Conservation (phyloP, 2,888 invertebrate species). For the Myopa tessellatipennis region DNA sequence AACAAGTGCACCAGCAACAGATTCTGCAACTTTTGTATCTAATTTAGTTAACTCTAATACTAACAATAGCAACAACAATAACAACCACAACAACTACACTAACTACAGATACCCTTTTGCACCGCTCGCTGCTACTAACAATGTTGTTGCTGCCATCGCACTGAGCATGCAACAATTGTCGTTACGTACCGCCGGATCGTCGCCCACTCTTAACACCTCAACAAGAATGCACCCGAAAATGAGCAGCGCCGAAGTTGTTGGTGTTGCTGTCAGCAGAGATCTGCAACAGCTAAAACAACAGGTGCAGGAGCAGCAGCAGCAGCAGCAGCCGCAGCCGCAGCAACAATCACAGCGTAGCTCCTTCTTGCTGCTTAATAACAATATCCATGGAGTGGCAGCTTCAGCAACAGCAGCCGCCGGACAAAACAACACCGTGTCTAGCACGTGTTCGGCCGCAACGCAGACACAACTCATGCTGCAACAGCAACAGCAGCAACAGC, state of each 20-base stretch:
- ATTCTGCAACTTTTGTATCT: slow-evolving; percentile 6
- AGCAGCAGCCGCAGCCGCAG: slow-evolving; percentile 38
- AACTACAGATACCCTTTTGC: slow-evolving; percentile 14
- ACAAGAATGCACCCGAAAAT: slow-evolving; percentile 31
- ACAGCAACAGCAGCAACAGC: slow-evolving; percentile 47
- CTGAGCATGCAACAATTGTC: slow-evolving; percentile 25
- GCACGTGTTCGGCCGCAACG: slow-evolving; percentile 46
- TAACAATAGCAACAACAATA: slow-evolving; percentile 27
- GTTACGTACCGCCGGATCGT: not conserved
- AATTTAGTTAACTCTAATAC: slow-evolving; percentile 10
- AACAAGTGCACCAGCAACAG: slow-evolving; percentile 7
- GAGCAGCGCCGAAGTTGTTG: slow-evolving; percentile 7
- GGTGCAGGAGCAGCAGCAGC: slow-evolving; percentile 31
- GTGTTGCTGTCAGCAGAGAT: slow-evolving; percentile 27
- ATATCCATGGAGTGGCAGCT: slow-evolving; percentile 43
- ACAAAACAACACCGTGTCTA: slow-evolving; percentile 38
- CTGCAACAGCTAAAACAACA: slow-evolving; percentile 37
- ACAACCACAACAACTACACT: slow-evolving; percentile 21
- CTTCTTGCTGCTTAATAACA: slow-evolving; percentile 39
- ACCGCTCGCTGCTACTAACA: slow-evolving; percentile 18
- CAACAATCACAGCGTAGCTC: slow-evolving; percentile 44
- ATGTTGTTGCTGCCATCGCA: slow-evolving; percentile 21
- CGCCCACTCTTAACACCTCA: not conserved
- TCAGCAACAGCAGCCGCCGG: slow-evolving; percentile 32
- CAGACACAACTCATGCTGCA: slow-evolving; percentile 40